Conservation (phyloP, 2,797 vertebrate species). For the Microchirus variegatus region DNA sequence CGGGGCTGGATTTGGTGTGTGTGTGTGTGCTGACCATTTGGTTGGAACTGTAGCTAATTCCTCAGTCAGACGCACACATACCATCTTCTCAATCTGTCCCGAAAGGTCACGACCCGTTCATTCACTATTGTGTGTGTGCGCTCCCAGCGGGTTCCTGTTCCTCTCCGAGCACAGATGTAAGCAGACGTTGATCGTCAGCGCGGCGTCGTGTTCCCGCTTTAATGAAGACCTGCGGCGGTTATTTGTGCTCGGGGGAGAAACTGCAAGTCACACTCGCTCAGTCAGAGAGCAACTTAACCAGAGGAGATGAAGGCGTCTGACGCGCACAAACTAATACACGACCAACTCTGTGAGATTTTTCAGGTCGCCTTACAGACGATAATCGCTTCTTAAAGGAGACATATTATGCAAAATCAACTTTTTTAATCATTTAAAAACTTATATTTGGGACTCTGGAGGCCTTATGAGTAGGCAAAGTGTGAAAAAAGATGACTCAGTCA, state of each 20-base stretch:
- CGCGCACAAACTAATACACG: neutral
- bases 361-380: constrained; percentile 1
- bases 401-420: too few relatives aligned
- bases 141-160: constrained; percentile 69
- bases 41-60: constrained; percentile 80
- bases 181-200: constrained; percentile 55
- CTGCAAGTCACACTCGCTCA: constrained; percentile 20
- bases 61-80: constrained; percentile 80
- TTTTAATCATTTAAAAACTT: too few relatives aligned
- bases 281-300: constrained; percentile 24
- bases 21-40: constrained; percentile 74
- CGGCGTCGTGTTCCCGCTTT: constrained; percentile 59
- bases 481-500: too few relatives aligned
- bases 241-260: constrained; percentile 47
- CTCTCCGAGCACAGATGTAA: constrained; percentile 68
- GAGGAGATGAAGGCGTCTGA: constrained; percentile 29
- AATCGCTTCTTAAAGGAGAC: constrained; percentile 2
- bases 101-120: constrained; percentile 74
- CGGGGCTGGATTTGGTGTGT: constrained; percentile 67
- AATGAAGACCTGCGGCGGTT: constrained; percentile 58
- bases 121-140: constrained; percentile 73
- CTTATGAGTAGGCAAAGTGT: too few relatives aligned
- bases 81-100: constrained; percentile 69
- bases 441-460: too few relatives aligned
- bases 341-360: neutral